Conservation (phyloP, 2,113 vertebrate species). For the Callipepla squamata region DNA sequence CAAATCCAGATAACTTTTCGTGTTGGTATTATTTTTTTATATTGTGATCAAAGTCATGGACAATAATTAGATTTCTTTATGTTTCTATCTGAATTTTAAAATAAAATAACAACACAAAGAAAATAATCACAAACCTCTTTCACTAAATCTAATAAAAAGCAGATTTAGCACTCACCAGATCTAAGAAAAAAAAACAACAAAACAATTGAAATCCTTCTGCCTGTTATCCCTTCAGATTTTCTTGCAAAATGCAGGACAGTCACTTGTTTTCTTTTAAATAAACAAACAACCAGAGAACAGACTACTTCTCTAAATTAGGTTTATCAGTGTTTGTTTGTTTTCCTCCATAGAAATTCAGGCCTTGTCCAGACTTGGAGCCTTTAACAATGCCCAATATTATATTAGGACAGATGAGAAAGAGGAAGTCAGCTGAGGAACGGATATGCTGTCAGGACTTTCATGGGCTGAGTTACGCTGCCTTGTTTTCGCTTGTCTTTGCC, state of each 20-base stretch:
- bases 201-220: background rate
- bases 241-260: background rate
- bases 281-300: constrained; percentile 20
- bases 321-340: constrained; percentile 47
- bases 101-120: background rate
- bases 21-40: background rate
- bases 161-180: background rate
- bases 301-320: constrained; percentile 21
- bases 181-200: background rate
- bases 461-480: background rate
- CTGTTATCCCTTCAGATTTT: background rate
- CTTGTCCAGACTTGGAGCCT: background rate
- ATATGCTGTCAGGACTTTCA: background rate
- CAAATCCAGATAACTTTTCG: background rate
- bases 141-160: background rate
- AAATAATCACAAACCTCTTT: constrained; percentile 10
- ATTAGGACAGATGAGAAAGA: background rate
- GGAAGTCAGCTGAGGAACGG: background rate
- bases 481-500: constrained; percentile 2
- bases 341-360: constrained; percentile 54
- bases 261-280: constrained; percentile 36
- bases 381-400: background rate
- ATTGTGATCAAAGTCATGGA: background rate
- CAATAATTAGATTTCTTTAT: background rate
- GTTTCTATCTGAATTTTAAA: background rate